A percentile compares a stretch with the other conserved stretches of the same genome.
Evolutionary conservation across 2,113 vertebrate species (phyloP).

Genomic region (Micronycteris hirsuta): DNA sequence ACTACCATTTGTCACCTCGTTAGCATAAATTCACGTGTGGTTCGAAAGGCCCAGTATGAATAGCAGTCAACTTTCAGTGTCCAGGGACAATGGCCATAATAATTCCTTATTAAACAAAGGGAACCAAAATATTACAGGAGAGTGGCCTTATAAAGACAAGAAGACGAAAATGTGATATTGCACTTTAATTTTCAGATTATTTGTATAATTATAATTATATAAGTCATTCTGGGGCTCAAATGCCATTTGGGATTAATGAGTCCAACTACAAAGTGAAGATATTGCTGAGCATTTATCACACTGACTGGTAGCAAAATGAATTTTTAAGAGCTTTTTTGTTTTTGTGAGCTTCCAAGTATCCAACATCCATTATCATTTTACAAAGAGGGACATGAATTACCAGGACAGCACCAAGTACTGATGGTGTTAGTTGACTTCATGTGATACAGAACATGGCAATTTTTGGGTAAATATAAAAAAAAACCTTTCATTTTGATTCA

Average conservation of each 20-base stretch:
- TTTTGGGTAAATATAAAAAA: conserved; percentile 15
- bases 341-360: conserved; percentile 11
- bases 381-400: not conserved
- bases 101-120: not conserved
- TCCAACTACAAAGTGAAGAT: conserved; percentile 25
- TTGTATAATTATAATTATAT: not conserved
- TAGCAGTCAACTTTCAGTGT: not conserved
- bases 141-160: not conserved
- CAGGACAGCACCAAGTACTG: not conserved
- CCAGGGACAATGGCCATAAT: not conserved
- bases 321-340: conserved; percentile 38
- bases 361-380: not conserved
- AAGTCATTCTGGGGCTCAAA: conserved; percentile 25
- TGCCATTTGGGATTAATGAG: conserved; percentile 37
- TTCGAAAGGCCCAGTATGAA: not conserved
- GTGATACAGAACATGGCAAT: not conserved
- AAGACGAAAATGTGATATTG: not conserved
- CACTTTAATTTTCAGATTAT: not conserved
- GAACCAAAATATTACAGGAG: not conserved
- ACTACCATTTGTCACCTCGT: not conserved
- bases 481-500: conserved; percentile 22
- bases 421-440: not conserved
- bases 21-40: not conserved
- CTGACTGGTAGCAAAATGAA: not conserved
- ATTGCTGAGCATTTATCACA: not conserved